Evolutionary conservation across 2,797 vertebrate species (phyloP), one percentile per base, ranked within the genome.

Genomic region (Catamblyrhynchus diadema): DNA sequence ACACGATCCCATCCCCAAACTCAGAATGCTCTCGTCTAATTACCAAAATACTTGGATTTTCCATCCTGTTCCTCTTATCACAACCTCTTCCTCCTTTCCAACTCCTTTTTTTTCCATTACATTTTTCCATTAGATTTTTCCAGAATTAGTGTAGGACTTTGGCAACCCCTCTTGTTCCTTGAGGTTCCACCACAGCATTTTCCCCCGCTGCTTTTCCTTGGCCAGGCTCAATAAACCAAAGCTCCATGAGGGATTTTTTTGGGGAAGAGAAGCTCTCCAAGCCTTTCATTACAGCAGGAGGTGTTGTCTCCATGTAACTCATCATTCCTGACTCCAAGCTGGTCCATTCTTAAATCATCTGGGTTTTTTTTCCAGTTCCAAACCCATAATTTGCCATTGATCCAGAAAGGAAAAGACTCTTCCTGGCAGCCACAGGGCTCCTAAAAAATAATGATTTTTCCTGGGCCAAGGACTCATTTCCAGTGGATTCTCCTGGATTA

Each of bases 1-100:
- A 4, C 14, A 4, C 1, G 16, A 66, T 30, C 33, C 39, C 25
- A 73, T 21, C n/a, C 50, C 47, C 22, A 66, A 61, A 59, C 7
- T 21, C 0, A 1, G 14, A 51, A 75, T 6, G 2, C 4, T 64
- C 21, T 30, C 47, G 0, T 23, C 10, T 14, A 30, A 9, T 57
- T 37, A 44, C 6, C 20, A 9, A 54, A 79, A 30, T 0, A 2
- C 4, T 22, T 28, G 56, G 24, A 41, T 79, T 37, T 79, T 60
- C 74, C 32, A 9, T 25, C 33, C 18, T 12, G 1, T 39, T 70
- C 35, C 37, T 54, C 14, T 39, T 44, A 11, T 15, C 32, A 39
- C 9, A 12, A 3, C 14, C 6, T 65, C 6, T 71, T 70, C 25
- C 16, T 81, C 9, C 25, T 60, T 78, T 20, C 42, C 28, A 51